Conservation (phyloP, 2,797 vertebrate species). For the Emys orbicularis region DNA sequence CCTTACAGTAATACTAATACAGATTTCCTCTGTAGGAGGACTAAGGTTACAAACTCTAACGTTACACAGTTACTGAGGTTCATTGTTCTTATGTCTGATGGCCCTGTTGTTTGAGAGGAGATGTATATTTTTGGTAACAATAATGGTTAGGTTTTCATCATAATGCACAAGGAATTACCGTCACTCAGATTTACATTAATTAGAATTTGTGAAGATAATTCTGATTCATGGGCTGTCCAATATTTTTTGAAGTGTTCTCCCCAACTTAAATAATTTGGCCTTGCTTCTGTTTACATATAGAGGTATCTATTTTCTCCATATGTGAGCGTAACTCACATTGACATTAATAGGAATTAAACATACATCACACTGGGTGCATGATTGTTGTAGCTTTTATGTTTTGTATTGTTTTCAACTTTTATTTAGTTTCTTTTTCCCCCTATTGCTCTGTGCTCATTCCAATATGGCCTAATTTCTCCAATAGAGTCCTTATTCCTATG, state of each 20-base stretch:
- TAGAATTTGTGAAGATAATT: conserved; percentile 23
- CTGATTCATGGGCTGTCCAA: background rate
- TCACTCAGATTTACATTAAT: conserved; percentile 24
- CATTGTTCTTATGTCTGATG: background rate
- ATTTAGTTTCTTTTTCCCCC: background rate
- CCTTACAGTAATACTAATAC: background rate
- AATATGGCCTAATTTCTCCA: background rate
- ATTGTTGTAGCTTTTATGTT: background rate
- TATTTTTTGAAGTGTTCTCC: conserved; percentile 8
- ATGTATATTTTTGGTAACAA: background rate
- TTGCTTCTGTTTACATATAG: background rate
- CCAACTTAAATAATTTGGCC: background rate
- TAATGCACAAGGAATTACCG: conserved; percentile 7
- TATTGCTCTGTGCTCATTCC: background rate
- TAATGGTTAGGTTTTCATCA: background rate
- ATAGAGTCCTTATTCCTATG: background rate
- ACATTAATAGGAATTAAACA: background rate
- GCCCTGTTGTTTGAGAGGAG: background rate
- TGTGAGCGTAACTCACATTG: background rate
- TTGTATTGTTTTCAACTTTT: background rate
- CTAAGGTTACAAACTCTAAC: background rate
- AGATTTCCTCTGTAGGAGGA: background rate
- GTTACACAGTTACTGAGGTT: background rate
- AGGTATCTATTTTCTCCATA: background rate
- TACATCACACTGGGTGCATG: background rate